Conservation (phyloP, 2,888 invertebrate genomes). For the Papilio elwesi region DNA sequence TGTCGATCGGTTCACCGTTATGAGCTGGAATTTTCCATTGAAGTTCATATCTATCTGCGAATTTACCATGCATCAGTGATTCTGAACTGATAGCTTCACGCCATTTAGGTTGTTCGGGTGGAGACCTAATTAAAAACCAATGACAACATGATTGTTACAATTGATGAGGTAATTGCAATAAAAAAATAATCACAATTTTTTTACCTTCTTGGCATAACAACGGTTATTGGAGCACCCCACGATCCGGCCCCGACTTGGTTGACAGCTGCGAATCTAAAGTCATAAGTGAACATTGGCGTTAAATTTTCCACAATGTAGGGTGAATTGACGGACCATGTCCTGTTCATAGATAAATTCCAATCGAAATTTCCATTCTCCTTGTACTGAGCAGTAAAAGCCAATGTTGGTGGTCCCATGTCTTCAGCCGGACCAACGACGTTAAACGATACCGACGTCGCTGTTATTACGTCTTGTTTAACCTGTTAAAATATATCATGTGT, state of each 20-base stretch:
- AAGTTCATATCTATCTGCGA: constrained; percentile 91
- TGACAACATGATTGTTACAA: not conserved
- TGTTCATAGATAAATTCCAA: constrained; percentile 88
- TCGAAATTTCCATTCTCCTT: constrained; percentile 86
- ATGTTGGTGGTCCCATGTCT: constrained; percentile 90
- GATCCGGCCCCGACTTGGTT: constrained; percentile 93
- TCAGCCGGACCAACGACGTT: constrained; percentile 89
- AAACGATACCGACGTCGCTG: constrained; percentile 94
- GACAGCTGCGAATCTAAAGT: constrained; percentile 92
- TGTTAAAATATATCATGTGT: constrained; percentile 59
- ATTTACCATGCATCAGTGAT: constrained; percentile 80
- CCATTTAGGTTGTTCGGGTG: constrained; percentile 87
- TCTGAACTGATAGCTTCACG: constrained; percentile 73
- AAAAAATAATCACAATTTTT: constrained; percentile 11
- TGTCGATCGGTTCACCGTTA: constrained; percentile 94
- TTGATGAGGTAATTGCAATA: constrained; percentile 12
- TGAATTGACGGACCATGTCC: constrained; percentile 92
- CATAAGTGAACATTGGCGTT: constrained; percentile 89
- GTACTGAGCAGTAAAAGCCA: constrained; percentile 90
- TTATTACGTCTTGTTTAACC: constrained; percentile 87
- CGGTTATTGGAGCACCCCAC: constrained; percentile 87
- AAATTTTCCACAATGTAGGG: constrained; percentile 92
- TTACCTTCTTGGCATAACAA: constrained; percentile 89
- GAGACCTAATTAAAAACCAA: constrained; percentile 74
- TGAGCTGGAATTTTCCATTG: constrained; percentile 94